Base-by-base conservation (phyloP, 2,888 invertebrate genomes). In the Antheraea yamamai region DNA sequence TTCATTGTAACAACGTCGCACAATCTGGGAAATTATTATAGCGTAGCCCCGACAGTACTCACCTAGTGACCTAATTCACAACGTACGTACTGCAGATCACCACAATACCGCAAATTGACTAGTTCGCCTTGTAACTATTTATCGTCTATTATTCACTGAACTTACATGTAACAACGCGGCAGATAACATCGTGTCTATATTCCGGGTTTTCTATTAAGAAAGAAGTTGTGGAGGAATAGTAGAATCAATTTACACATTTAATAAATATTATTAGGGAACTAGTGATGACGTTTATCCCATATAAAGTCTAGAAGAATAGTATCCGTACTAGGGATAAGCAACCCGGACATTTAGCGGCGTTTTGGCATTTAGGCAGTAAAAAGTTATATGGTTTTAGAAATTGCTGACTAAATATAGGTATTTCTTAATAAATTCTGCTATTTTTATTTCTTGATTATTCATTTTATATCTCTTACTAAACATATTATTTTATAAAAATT, bases 1-100 rank as follows among this genome's bases (percentile, higher is more conserved):
- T 81, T 76, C 75, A 73, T 77, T 79, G 81, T 79, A 82, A 82
- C 82, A 81, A 76, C 80, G 79, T 81, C 80, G 82, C 78, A 80
- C 80, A 77, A 76, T 79, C 75, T 79, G 79, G 79, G 79, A 79
- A 79, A 82, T 82, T 83, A 82, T 83, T 83, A 83, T 81, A 83
- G 85, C 84, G 85, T 86, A 85, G 85, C 82, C 83, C 77, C 74
- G 64, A 75, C 77, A 80, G 81, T 83, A 82, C 84, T 88, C 86
- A 87, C 89, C 87, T 81, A 88, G 83, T 88, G 83, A 88, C 87
- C 88, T 81, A 88, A 80, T 77, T 81, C 74, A 74, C 76, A 61
- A 51, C 70, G 47, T 47, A 47, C 47, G 73, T 76, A 74, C 58
- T 76, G 77, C 76, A 76, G 79, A 78, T 81, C 77, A 77, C 78